Evolutionary conservation across 2,797 vertebrate genomes (phyloP).

Genomic region (Malacoraja senta): DNA sequence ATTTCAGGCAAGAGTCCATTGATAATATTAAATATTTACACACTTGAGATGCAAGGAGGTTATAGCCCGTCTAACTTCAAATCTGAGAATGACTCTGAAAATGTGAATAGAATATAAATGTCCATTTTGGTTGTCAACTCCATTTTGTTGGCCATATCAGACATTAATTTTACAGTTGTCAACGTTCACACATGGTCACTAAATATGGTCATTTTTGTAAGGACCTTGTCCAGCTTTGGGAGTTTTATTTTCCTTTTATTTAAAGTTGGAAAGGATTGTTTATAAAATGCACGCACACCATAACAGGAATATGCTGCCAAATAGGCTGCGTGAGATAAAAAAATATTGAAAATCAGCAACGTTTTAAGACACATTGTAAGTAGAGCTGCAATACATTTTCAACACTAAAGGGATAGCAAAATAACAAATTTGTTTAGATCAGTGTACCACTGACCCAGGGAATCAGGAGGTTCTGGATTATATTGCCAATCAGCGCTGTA

Average conservation of each 20-base stretch:
- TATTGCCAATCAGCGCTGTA: not conserved
- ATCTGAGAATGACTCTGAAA: slow-evolving; percentile 14
- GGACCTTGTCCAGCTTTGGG: not conserved
- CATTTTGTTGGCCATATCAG: not conserved
- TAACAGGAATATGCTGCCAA: not conserved
- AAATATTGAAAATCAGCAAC: not conserved
- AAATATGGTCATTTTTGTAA: not conserved
- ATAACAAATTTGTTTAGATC: not conserved
- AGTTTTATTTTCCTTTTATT: not conserved
- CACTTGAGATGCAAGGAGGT: slow-evolving; percentile 18
- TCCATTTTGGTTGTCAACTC: slow-evolving; percentile 7
- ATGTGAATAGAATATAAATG: not conserved
- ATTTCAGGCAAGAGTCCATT: not conserved
- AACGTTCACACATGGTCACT: too few relatives aligned
- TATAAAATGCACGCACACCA: not conserved
- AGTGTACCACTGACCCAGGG: not conserved
- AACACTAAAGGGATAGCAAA: not conserved
- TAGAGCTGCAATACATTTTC: not conserved
- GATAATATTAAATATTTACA: slow-evolving; percentile 24
- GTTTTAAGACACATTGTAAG: not conserved
- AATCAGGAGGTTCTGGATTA: not conserved
- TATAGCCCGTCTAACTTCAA: not conserved
- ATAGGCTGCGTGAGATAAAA: not conserved
- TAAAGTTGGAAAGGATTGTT: not conserved
- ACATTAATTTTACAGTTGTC: not conserved